Evolutionary conservation across 53 echinoderm and acorn worm genomes (phyloP), one percentile per base, ranked within the genome.

Genomic region (Astropecten irregularis): DNA sequence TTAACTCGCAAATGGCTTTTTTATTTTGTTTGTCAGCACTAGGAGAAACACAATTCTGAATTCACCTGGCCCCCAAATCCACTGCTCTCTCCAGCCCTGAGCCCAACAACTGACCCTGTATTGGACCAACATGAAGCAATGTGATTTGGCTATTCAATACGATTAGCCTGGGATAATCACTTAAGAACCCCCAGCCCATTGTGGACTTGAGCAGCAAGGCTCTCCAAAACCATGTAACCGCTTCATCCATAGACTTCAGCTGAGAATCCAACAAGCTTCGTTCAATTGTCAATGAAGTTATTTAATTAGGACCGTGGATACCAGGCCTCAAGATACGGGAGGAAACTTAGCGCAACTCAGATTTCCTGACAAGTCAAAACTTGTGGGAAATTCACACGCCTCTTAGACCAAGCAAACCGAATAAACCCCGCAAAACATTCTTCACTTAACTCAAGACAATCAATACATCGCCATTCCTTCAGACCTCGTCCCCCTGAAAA

Each of bases 121-220:
- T 71, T 71, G 71, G 71, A 9, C 52, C 52, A 71, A 71, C 52
- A 71, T n/a, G 19, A 9, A 32, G n/a, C 51, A 71, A 71, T 51
- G 50, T 10, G 71, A 71, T 71, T 71, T 69, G 15, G n/a, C 49
- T 18, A 69, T 48, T 48, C 69, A 69, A 69, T 69, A 32, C 33
- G 49, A 71, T 71, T 71, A 71, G 71, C 19, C 31, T 19, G 21
- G 48, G 51, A 71, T 71, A 70, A 70, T 70, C 70, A 22, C 70
- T 71, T 71, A 71, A 70, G 70, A 16, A 71, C 52, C 50, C 48
- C 3, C n/a, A 19, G 9, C 6, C 16, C 32, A 71, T 70, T 70
- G 70, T 49, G 15, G 34, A 28, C 49, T 52, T 21, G 10, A 51
- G 33, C 4, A 51, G 18, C 19, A 21, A 29, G 19, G 32, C 33